These are phyloP conservation scores for Ferrisia virgata DNA, from an alignment of 2,888 invertebrate genomes.

Conservation along the genomic window DNA sequence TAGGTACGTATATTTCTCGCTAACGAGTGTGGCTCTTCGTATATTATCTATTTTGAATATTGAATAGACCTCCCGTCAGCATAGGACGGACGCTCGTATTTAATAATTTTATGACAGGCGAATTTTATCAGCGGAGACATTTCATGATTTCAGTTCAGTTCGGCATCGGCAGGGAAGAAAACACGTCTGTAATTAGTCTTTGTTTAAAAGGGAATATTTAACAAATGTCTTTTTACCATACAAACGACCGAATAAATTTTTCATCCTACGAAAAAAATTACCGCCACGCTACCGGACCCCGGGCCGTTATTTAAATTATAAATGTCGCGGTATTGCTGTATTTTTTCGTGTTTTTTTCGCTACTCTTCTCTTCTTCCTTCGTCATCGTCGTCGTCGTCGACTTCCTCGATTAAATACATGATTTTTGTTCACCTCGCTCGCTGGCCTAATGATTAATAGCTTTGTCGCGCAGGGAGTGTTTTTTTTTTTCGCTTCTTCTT, in stretches of 20 bases:
- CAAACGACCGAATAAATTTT: slow-evolving; percentile 15
- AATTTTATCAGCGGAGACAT: slow-evolving; percentile 34
- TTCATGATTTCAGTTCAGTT: no score
- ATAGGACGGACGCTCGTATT: slow-evolving; percentile 19
- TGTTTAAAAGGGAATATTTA: slow-evolving; percentile 5
- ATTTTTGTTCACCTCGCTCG: neutral
- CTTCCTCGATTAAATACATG: neutral
- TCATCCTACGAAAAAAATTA: neutral
- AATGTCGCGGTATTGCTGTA: neutral
- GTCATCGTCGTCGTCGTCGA: neutral
- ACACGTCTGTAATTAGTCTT: slow-evolving; percentile 34
- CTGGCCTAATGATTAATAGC: slow-evolving; percentile 11
- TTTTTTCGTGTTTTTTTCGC: neutral
- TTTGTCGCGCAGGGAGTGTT: neutral
- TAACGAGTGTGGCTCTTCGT: slow-evolving; percentile 17
- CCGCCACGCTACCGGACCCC: no score
- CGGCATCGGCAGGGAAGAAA: neutral
- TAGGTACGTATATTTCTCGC: slow-evolving; percentile 5
- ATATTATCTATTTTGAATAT: slow-evolving; percentile 27
- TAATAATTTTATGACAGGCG: slow-evolving; percentile 36
- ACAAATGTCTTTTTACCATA: neutral
- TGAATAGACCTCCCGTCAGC: slow-evolving; percentile 41
- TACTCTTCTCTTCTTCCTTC: neutral
- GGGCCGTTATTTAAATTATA: neutral
- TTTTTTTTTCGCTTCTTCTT: no score